Percentiles rank a stretch among this genome's conserved stretches.
phyloP scores from a whole-genome alignment of 2,888 invertebrate species.

The Creontiades dilutus region DNA sequence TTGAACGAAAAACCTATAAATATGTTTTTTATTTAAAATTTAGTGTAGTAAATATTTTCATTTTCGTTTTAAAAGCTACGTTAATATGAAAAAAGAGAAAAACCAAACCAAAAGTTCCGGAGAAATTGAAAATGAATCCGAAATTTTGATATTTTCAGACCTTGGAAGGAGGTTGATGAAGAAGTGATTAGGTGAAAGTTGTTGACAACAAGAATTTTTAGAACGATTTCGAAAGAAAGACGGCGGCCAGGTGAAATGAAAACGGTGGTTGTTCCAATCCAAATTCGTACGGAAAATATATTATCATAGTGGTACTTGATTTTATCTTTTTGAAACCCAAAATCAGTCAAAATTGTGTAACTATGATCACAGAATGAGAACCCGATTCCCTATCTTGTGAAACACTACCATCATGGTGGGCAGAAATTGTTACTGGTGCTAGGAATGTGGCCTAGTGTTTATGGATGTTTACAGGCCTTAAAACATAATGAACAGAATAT shows the following conservation, averaged over 20 bases:
- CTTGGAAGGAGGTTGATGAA: background rate
- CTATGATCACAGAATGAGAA: too few species aligned
- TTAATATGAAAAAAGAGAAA: background rate
- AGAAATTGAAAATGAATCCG: background rate
- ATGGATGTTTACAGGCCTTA: too few species aligned
- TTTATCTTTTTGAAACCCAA: too few species aligned
- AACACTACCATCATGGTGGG: too few species aligned
- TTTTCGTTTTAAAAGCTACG: background rate
- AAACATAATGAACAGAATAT: too few species aligned
- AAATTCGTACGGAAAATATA: too few species aligned
- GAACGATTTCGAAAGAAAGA: background rate
- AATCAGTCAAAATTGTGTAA: too few species aligned
- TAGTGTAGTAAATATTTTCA: slow-evolving; percentile 1
- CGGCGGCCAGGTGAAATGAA: background rate
- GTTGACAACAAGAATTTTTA: background rate
- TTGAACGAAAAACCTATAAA: background rate
- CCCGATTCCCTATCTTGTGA: too few species aligned
- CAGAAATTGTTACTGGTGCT: too few species aligned
- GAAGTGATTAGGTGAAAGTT: slow-evolving; percentile 3
- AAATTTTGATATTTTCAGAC: background rate
- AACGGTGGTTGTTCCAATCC: too few species aligned
- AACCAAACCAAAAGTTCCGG: background rate
- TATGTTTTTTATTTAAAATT: background rate
- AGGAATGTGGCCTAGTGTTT: too few species aligned
- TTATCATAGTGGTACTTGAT: too few species aligned